Conservation (phyloP, 2,888 invertebrate genomes). For the Digitonthophagus gazella region DNA sequence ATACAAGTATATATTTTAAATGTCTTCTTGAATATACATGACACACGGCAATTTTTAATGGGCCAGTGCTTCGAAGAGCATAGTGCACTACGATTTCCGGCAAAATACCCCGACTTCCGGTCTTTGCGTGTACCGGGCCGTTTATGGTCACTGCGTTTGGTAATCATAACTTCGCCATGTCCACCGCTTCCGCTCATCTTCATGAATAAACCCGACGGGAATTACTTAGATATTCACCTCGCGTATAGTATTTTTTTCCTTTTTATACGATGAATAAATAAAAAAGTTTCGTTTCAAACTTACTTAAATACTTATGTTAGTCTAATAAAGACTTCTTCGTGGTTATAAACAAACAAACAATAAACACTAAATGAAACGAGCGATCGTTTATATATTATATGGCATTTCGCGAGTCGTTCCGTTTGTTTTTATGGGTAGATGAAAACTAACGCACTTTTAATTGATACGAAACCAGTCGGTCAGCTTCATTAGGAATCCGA, state of each 20-base stretch:
- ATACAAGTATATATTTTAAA: too few species aligned
- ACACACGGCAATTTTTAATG: too few species aligned
- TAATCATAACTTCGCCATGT: background rate
- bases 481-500: background rate
- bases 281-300: too few species aligned
- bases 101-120: background rate
- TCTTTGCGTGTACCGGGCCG: background rate
- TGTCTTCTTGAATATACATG: too few species aligned
- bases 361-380: too few species aligned
- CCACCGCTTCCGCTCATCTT: background rate
- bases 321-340: too few species aligned
- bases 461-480: background rate
- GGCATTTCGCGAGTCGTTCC: too few species aligned
- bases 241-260: background rate
- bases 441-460: background rate
- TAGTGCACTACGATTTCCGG: background rate
- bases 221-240: background rate
- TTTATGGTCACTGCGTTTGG: background rate
- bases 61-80: too few species aligned
- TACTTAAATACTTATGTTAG: too few species aligned
- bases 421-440: background rate
- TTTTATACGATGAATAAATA: too few species aligned
- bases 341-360: too few species aligned
- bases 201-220: background rate
- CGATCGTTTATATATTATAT: too few species aligned